phyloP scores from a whole-genome alignment of 2,113 vertebrate species.

The Sitta europaea region DNA sequence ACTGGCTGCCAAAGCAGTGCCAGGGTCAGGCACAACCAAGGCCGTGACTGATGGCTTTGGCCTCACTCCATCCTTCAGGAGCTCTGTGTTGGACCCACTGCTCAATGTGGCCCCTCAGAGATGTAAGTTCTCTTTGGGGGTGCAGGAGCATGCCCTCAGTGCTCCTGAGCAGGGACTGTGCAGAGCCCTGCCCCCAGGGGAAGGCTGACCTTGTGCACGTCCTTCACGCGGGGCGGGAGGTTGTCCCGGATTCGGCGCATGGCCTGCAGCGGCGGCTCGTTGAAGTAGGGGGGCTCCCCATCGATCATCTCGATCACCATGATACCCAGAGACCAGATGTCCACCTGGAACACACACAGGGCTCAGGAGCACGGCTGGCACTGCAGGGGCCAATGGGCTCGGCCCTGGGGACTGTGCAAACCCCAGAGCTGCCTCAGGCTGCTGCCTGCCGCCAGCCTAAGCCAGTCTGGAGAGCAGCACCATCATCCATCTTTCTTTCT shows the following conservation, averaged over 20 bases:
- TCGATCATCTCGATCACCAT: conserved; percentile 99
- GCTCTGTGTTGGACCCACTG: accelerated
- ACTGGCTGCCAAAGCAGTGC: neutral
- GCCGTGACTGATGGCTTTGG: accelerated
- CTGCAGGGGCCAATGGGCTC: neutral
- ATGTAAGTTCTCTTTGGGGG: accelerated
- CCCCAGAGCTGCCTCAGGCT: accelerated
- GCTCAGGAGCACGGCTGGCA: neutral
- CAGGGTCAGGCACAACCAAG: accelerated
- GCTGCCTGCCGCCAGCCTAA: neutral
- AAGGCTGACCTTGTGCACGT: conserved; percentile 88
- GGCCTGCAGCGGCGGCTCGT: conserved; percentile 96
- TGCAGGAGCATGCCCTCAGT: accelerated
- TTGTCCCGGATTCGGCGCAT: conserved; percentile 99
- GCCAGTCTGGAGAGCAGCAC: neutral
- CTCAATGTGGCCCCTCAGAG: neutral
- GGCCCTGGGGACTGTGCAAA: accelerated
- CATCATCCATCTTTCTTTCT: neutral
- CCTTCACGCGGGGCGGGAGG: conserved; percentile 91
- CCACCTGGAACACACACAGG: conserved; percentile 72
- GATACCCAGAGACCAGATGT: conserved; percentile 98
- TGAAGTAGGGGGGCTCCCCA: conserved; percentile 96
- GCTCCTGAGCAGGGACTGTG: accelerated
- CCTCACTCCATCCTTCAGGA: accelerated
- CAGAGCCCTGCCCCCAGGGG: accelerated